Conservation (phyloP, 2,888 invertebrate genomes). For the Clostera curtula region DNA sequence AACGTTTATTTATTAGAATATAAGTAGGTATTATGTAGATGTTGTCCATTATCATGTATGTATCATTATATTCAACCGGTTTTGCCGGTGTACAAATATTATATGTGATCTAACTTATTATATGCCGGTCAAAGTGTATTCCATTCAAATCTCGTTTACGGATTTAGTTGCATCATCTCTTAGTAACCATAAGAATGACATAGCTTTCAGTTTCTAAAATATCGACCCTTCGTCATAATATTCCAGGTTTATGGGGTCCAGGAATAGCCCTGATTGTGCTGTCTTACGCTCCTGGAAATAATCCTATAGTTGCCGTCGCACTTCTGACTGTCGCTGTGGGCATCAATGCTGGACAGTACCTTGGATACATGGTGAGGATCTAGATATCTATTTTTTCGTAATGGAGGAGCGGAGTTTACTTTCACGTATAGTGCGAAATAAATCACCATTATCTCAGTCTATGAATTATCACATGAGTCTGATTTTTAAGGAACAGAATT, state of each 20-base stretch:
- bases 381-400: background rate
- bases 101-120: too few relatives aligned
- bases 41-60: too few relatives aligned
- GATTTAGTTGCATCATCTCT: background rate
- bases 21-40: too few relatives aligned
- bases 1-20: too few relatives aligned
- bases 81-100: too few relatives aligned
- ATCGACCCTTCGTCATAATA: background rate
- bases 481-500: too few relatives aligned
- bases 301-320: conserved; percentile 71
- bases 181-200: background rate
- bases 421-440: background rate
- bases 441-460: background rate
- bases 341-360: conserved; percentile 76
- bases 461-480: too few relatives aligned
- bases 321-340: conserved; percentile 83
- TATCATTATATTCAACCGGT: too few relatives aligned
- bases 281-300: conserved; percentile 65
- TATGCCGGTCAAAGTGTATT: too few relatives aligned
- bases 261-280: conserved; percentile 79
- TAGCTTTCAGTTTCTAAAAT: too few relatives aligned
- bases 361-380: conserved; percentile 48
- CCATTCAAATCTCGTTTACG: too few relatives aligned
- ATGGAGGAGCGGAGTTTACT: background rate
- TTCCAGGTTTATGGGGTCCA: conserved; percentile 67